phyloP scores from a whole-genome alignment of 2,888 invertebrate genomes.

The Nycteola revayana region DNA sequence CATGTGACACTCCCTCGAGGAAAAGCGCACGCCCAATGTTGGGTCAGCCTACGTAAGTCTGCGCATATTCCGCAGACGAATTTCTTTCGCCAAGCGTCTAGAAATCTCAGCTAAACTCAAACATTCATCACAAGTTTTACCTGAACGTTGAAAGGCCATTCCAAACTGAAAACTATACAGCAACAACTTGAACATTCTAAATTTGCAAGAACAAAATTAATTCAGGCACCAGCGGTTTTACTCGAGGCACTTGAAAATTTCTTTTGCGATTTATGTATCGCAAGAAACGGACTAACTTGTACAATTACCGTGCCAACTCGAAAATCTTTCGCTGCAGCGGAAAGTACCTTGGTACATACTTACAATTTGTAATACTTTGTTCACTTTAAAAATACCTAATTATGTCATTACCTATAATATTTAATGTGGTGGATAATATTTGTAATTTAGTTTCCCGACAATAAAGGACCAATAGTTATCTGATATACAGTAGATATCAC shows the following conservation, averaged over 20 bases:
- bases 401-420: too few relatives aligned
- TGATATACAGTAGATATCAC: too few relatives aligned
- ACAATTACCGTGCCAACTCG: constrained; percentile 37
- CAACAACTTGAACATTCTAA: constrained; percentile 47
- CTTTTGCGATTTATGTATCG: constrained; percentile 49
- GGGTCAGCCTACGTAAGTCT: too few relatives aligned
- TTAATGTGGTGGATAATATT: too few relatives aligned
- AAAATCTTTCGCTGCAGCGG: constrained; percentile 28
- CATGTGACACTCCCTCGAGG: too few relatives aligned
- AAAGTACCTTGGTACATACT: too few relatives aligned
- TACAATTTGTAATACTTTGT: too few relatives aligned
- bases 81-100: background rate
- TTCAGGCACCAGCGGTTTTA: constrained; percentile 48
- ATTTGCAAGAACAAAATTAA: constrained; percentile 68
- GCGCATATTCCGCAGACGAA: too few relatives aligned
- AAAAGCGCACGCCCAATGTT: too few relatives aligned
- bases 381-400: too few relatives aligned
- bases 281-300: constrained; percentile 39
- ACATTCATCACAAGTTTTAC: constrained; percentile 7
- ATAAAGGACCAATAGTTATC: too few relatives aligned
- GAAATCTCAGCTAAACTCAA: background rate
- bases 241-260: constrained; percentile 48
- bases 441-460: too few relatives aligned
- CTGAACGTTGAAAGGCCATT: constrained; percentile 12
- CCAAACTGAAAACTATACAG: constrained; percentile 39